phyloP scores from a whole-genome alignment of 2,888 invertebrate genomes.

The Cactoblastis cactorum region DNA sequence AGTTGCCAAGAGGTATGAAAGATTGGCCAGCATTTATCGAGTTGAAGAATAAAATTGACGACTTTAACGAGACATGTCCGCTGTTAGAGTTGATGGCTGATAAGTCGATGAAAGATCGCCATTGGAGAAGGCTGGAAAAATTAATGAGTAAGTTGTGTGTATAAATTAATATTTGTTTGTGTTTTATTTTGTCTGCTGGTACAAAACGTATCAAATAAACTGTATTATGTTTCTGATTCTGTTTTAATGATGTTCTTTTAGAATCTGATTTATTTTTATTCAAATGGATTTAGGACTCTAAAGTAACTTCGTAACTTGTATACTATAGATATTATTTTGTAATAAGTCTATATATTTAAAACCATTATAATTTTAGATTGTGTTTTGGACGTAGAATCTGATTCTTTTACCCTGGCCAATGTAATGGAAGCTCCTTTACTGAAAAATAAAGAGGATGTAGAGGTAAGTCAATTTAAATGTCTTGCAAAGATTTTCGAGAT shows the following conservation, averaged over 20 bases:
- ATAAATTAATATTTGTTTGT: no score
- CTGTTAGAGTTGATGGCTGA: constrained; percentile 92
- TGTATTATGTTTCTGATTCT: no score
- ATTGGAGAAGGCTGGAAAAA: constrained; percentile 83
- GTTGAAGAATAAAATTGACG: constrained; percentile 92
- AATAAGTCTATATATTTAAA: no score
- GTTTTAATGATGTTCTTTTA: no score
- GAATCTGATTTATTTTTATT: no score
- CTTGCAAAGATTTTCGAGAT: no score
- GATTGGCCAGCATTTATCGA: constrained; percentile 94
- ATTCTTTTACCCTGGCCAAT: constrained; percentile 87
- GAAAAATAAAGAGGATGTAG: constrained; percentile 91
- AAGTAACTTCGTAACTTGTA: no score
- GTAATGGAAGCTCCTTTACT: constrained; percentile 92
- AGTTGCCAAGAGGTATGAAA: constrained; percentile 90
- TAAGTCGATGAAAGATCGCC: constrained; percentile 90
- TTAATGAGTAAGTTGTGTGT: constrained; percentile 63
- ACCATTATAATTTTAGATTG: constrained; percentile 58
- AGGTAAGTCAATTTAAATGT: constrained; percentile 80
- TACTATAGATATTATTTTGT: no score
- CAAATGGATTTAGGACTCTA: no score
- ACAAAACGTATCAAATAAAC: no score
- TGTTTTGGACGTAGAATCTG: constrained; percentile 88
- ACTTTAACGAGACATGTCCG: constrained; percentile 93
- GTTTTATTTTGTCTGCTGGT: neutral